Evolutionary conservation across 2,888 invertebrate species (phyloP).

Genomic region (Lymantria monacha): DNA sequence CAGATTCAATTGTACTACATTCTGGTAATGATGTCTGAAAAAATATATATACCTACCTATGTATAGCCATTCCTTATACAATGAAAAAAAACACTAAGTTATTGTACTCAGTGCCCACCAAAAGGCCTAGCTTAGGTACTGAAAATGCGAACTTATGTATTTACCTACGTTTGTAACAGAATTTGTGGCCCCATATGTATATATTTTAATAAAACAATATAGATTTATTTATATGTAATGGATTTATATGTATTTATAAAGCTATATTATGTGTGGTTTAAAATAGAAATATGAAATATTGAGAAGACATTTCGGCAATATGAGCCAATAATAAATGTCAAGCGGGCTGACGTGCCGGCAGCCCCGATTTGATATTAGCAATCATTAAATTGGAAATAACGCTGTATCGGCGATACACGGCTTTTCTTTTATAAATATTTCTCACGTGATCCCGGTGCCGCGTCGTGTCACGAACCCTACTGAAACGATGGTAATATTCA

Average conservation of each 20-base stretch:
- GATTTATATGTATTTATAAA: neutral
- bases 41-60: too few species aligned
- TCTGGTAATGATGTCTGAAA: too few species aligned
- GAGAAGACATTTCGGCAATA: slow-evolving; percentile 41
- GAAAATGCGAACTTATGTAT: too few species aligned
- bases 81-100: too few species aligned
- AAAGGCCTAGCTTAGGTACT: too few species aligned
- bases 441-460: slow-evolving; percentile 80
- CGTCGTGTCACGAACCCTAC: slow-evolving; percentile 77
- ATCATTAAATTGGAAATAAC: slow-evolving; percentile 82
- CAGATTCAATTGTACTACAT: too few species aligned
- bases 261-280: neutral
- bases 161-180: too few species aligned
- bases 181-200: too few species aligned
- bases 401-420: slow-evolving; percentile 77
- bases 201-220: too few species aligned
- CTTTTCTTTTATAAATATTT: slow-evolving; percentile 81
- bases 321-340: slow-evolving; percentile 59
- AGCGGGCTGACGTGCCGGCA: slow-evolving; percentile 67
- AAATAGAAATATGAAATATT: slow-evolving; percentile 37
- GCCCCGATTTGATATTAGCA: slow-evolving; percentile 76
- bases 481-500: slow-evolving; percentile 80
- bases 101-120: too few species aligned
- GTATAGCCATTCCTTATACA: too few species aligned
- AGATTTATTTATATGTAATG: too few species aligned